Conservation (phyloP, 2,888 invertebrate genomes). For the Eueremaeus valkanovi region DNA sequence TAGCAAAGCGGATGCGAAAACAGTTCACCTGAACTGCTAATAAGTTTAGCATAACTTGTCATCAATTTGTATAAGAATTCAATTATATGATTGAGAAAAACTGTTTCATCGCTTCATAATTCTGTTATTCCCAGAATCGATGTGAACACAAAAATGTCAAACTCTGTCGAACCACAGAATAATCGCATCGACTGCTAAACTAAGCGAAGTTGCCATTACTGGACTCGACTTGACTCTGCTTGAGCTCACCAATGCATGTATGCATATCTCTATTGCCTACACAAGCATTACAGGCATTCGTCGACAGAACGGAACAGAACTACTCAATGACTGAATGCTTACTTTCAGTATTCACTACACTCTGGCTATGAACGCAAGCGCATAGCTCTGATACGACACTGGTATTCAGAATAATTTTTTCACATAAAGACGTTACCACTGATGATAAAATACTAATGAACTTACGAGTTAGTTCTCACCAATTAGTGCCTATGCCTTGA, state of each 20-base stretch:
- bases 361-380: conserved; percentile 26
- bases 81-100: background rate
- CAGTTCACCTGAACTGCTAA: background rate
- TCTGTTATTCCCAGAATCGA: background rate
- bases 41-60: background rate
- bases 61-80: background rate
- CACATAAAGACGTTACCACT: too few species aligned
- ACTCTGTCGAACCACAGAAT: background rate
- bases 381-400: too few species aligned
- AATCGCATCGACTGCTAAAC: background rate
- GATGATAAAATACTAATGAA: too few species aligned
- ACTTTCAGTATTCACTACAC: too few species aligned
- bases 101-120: too few species aligned
- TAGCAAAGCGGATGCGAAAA: background rate
- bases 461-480: too few species aligned
- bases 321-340: too few species aligned
- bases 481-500: too few species aligned
- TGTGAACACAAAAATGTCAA: background rate
- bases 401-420: too few species aligned
- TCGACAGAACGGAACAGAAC: background rate
- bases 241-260: background rate
- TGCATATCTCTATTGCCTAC: background rate
- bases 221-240: too few species aligned
- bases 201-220: conserved; percentile 14
- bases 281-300: background rate